A percentile compares a stretch with the other conserved stretches of the same genome.
These are phyloP conservation scores for Pocillopora verrucosa DNA, from an alignment of 64 coral and sea anemone species.

Conservation along the genomic window DNA sequence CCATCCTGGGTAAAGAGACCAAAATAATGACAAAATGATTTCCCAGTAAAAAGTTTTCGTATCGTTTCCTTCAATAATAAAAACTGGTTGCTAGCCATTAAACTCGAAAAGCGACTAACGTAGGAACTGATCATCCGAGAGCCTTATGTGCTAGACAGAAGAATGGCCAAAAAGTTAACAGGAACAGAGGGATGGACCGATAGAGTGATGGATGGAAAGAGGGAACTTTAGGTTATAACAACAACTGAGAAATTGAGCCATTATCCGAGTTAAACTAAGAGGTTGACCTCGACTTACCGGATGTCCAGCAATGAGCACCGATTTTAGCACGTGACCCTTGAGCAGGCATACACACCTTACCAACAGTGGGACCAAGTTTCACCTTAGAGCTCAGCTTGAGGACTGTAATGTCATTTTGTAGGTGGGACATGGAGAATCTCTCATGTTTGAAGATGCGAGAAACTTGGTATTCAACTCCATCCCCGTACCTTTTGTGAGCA, in stretches of 20 bases:
- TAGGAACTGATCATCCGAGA: too few species aligned
- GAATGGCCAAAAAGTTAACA: too few species aligned
- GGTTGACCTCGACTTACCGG: conserved; percentile 2
- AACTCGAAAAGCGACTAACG: too few species aligned
- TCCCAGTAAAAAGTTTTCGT: too few species aligned
- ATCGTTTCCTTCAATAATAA: too few species aligned
- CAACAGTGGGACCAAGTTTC: conserved; percentile 3
- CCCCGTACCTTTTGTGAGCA: conserved; percentile 19
- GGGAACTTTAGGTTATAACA: too few species aligned
- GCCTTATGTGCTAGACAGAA: too few species aligned
- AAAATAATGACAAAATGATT: not conserved
- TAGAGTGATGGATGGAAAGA: too few species aligned
- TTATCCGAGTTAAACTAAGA: not conserved
- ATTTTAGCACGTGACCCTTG: conserved; percentile 31
- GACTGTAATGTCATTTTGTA: conserved; percentile 50
- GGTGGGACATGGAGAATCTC: conserved; percentile 1
- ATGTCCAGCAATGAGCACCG: conserved; percentile 27
- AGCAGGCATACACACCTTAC: conserved; percentile 42
- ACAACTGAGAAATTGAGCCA: too few species aligned
- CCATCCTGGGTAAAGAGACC: conserved; percentile 14
- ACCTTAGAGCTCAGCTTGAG: conserved; percentile 35
- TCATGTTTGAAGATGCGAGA: conserved; percentile 26
- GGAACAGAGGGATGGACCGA: too few species aligned
- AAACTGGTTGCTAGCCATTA: too few species aligned
- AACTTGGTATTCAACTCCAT: conserved; percentile 16